Base-by-base conservation (phyloP, 2,113 vertebrate genomes). In the Gobius niger region DNA sequence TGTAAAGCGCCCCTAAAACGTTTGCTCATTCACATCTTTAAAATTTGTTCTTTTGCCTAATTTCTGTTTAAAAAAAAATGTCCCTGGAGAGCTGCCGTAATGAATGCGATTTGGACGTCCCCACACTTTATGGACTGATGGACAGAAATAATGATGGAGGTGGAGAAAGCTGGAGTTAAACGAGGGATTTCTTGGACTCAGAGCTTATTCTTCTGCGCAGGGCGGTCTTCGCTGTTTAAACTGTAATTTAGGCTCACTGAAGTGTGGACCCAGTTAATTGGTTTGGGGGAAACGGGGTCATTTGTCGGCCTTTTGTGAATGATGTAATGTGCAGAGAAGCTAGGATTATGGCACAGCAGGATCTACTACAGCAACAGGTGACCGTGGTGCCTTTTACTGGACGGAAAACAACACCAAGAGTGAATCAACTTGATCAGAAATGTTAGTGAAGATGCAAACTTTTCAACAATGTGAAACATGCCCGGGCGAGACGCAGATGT, bases 181-280 rank as follows among this genome's bases (percentile, higher is more conserved):
- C 41, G 16, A 15, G 18, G 10, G 14, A 67, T 50, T 60, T 60
- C 60, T 79, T 54, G 54, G 16, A 68, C 63, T 80, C 16, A 18
- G 40, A 46, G 13, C 57, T 75, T 82, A 42, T 60, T 47, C 16
- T 78, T 82, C 59, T 64, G 65, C 76, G 62, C 54, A 71, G 61
- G 62, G 74, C 75, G 80, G 83, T 83, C 66, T 72, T 34, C 61
- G 77, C 70, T 76, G 78, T 85, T 80, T 70, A 77, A 82, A 86
- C 68, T 76, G 71, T 85, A 63, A 83, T 87, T 87, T 76, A 50
- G 49, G 75, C 8, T 73, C 80, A 74, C 67, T 77, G 76, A 82
- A 66, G 85, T 82, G 84, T 87, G 77, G 73, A 65, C 62, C 56
- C 68, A 80, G 66, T 61, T 44, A 85, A 82, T 73, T 65, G 60